Percentiles rank a stretch among this genome's conserved stretches.
These are phyloP conservation scores for Neomorphus geoffroyi DNA, from an alignment of 2,797 vertebrate species.

Conservation along the genomic window DNA sequence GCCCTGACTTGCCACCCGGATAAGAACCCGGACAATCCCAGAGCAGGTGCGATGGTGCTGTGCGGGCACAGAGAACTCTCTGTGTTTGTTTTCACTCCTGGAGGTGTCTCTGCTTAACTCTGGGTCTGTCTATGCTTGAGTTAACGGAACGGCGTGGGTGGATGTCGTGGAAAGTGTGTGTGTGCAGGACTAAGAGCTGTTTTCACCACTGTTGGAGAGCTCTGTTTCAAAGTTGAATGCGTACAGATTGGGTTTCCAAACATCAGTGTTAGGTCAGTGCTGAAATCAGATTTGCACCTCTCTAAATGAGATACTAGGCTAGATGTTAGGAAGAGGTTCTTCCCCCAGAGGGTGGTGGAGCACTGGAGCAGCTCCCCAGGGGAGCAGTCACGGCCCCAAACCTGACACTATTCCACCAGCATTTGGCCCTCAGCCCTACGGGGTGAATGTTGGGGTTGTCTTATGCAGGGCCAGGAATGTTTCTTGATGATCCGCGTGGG, in stretches of 20 bases:
- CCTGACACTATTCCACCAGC: too few relatives aligned
- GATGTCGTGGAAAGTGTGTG: neutral
- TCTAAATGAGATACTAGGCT: too few relatives aligned
- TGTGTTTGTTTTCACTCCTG: neutral
- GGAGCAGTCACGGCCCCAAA: too few relatives aligned
- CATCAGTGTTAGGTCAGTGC: neutral
- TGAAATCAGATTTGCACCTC: neutral
- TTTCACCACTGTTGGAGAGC: too few relatives aligned
- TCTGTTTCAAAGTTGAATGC: too few relatives aligned
- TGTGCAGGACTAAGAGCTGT: neutral
- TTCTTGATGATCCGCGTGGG: too few relatives aligned
- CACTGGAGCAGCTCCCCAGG: too few relatives aligned
- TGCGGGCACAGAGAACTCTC: neutral
- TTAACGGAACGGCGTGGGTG: neutral
- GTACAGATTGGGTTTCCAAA: neutral
- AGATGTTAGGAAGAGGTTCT: too few relatives aligned
- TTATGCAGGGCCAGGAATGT: too few relatives aligned
- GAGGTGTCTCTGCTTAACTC: neutral
- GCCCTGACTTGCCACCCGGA: conserved; percentile 96
- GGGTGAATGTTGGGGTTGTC: too few relatives aligned
- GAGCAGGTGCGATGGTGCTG: conserved; percentile 84
- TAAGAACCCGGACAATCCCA: conserved; percentile 96
- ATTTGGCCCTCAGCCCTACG: too few relatives aligned
- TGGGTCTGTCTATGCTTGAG: neutral
- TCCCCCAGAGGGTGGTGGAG: too few relatives aligned